These are phyloP conservation scores for Gryllus longicercus DNA, from an alignment of 2,888 invertebrate genomes.

Conservation along the genomic window DNA sequence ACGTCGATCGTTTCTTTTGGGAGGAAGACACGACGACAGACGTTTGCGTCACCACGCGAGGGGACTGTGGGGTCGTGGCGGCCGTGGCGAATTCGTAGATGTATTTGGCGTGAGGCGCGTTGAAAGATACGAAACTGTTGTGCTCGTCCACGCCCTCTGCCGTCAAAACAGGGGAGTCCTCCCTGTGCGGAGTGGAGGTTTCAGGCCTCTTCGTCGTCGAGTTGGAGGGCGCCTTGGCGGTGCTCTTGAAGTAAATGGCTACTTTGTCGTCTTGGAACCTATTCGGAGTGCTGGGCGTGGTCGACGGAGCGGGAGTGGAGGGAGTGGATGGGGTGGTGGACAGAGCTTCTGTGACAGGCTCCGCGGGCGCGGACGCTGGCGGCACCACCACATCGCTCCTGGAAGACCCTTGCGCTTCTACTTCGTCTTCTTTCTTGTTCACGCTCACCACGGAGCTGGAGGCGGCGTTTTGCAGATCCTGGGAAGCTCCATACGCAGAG, in stretches of 20 bases:
- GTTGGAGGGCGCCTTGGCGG: neutral
- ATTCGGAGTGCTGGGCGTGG: neutral
- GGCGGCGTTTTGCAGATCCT: slow-evolving; percentile 31
- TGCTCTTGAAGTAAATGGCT: neutral
- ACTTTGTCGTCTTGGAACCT: neutral
- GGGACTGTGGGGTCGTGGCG: neutral
- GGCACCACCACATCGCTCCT: neutral
- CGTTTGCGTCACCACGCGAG: neutral
- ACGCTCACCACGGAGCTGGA: slow-evolving; percentile 35
- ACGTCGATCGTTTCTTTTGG: neutral
- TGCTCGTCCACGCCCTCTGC: slow-evolving; percentile 28
- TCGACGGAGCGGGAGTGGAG: neutral
- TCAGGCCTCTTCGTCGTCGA: neutral
- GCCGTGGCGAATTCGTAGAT: slow-evolving; percentile 3
- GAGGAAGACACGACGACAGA: neutral
- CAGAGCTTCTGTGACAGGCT: neutral
- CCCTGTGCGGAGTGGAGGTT: neutral
- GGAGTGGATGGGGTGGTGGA: neutral
- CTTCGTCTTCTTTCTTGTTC: slow-evolving; percentile 36
- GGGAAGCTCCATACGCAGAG: slow-evolving; percentile 24
- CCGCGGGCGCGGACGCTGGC: neutral
- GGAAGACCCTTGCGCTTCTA: slow-evolving; percentile 25
- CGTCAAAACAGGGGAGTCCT: slow-evolving; percentile 11
- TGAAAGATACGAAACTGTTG: slow-evolving; percentile 39
- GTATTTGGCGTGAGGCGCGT: slow-evolving; percentile 40